Percentiles rank a stretch among this genome's conserved stretches.
Conservation (phyloP, 1,140 invertebrate genomes). For the Cyclina sinensis region DNA sequence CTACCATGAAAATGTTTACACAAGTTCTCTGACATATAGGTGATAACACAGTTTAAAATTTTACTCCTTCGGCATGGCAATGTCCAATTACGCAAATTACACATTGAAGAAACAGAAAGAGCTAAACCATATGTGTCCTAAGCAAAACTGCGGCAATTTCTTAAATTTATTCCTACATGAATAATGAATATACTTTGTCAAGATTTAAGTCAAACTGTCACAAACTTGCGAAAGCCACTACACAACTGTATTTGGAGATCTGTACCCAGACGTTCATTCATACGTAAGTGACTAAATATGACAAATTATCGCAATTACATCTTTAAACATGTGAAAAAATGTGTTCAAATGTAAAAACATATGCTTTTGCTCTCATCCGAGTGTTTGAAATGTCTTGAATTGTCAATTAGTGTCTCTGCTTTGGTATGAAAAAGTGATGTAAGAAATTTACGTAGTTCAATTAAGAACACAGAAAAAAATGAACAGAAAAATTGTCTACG, state of each 20-base stretch:
- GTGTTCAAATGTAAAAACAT: constrained; percentile 25
- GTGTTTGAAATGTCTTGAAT: constrained; percentile 1
- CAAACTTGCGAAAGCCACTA: constrained; percentile 28
- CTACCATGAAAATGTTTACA: no score
- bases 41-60: not conserved
- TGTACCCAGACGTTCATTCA: constrained; percentile 8
- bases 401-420: constrained; percentile 10
- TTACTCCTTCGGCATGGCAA: not conserved
- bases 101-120: not conserved
- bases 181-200: constrained; percentile 16
- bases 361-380: constrained; percentile 5
- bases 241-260: not conserved
- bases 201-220: constrained; percentile 29
- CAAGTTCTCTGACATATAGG: not conserved
- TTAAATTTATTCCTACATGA: constrained; percentile 15
- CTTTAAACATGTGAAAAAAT: constrained; percentile 44
- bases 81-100: not conserved
- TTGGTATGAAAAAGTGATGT: not conserved
- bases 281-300: constrained; percentile 43
- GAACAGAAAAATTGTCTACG: no score
- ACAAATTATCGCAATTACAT: constrained; percentile 59
- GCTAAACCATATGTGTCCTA: constrained; percentile 13
- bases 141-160: constrained; percentile 2
- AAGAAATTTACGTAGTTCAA: not conserved
- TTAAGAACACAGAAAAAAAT: no score